Evolutionary conservation across 1,140 invertebrate species (phyloP).

Genomic region (Papilio machaon): DNA sequence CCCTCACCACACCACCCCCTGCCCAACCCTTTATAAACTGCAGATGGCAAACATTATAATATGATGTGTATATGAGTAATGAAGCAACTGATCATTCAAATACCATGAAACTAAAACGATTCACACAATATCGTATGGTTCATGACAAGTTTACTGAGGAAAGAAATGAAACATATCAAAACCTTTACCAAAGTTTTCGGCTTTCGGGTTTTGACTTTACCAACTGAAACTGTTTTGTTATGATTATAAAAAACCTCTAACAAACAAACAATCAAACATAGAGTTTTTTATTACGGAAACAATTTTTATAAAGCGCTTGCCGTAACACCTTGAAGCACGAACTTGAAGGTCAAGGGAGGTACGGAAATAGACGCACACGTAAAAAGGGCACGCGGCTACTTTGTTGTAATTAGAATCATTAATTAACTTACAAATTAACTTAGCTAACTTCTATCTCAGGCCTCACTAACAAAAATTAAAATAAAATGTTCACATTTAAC

Average conservation of each 20-base stretch:
- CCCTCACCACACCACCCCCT: neutral
- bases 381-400: neutral
- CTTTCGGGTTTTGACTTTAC: neutral
- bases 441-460: neutral
- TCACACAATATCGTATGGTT: neutral
- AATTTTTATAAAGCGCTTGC: neutral
- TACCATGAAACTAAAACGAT: neutral
- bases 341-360: constrained; percentile 11
- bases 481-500: neutral
- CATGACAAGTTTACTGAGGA: neutral
- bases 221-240: neutral
- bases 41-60: neutral
- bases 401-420: neutral
- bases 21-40: neutral
- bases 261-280: neutral
- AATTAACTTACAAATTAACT: constrained; percentile 1
- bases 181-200: too few species aligned
- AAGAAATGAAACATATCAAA: neutral
- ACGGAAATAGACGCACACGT: neutral
- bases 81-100: neutral
- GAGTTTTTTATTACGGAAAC: neutral
- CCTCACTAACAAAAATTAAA: neutral
- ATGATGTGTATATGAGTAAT: neutral
- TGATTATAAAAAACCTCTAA: neutral
- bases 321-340: neutral